Conservation (phyloP, 2,888 invertebrate genomes). For the Mystacides longicornis region DNA sequence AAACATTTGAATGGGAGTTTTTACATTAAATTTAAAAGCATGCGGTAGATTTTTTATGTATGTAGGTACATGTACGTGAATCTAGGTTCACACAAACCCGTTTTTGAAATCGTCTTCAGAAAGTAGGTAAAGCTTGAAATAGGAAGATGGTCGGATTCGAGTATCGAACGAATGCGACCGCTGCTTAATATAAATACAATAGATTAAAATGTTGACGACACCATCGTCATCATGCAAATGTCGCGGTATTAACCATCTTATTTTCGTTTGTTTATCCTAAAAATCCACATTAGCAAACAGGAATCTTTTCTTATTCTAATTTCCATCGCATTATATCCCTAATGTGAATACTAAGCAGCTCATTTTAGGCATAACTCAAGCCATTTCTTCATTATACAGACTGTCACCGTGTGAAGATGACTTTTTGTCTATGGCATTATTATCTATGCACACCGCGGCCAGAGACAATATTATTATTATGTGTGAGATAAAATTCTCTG, state of each 20-base stretch:
- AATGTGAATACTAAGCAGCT: neutral
- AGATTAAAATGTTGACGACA: neutral
- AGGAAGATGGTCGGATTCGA: too few relatives aligned
- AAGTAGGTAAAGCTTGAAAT: too few relatives aligned
- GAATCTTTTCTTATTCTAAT: neutral
- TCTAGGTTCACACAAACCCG: too few relatives aligned
- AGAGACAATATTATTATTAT: neutral
- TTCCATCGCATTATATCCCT: neutral
- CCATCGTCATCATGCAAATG: neutral
- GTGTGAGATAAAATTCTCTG: neutral
- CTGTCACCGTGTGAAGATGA: slow-evolving; percentile 1
- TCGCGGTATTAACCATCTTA: neutral
- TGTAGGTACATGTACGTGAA: too few relatives aligned
- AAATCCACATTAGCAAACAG: neutral
- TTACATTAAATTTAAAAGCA: too few relatives aligned
- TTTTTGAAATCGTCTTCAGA: too few relatives aligned
- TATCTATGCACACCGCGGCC: neutral
- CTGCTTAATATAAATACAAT: too few relatives aligned
- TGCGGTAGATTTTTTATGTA: too few relatives aligned
- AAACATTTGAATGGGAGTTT: too few relatives aligned
- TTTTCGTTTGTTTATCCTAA: neutral
- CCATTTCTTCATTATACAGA: neutral
- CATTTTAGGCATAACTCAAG: neutral
- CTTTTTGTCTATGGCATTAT: neutral
- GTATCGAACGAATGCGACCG: too few relatives aligned